phyloP scores from a whole-genome alignment of 2,888 invertebrate genomes.

The Chloroclystis v-ata region DNA sequence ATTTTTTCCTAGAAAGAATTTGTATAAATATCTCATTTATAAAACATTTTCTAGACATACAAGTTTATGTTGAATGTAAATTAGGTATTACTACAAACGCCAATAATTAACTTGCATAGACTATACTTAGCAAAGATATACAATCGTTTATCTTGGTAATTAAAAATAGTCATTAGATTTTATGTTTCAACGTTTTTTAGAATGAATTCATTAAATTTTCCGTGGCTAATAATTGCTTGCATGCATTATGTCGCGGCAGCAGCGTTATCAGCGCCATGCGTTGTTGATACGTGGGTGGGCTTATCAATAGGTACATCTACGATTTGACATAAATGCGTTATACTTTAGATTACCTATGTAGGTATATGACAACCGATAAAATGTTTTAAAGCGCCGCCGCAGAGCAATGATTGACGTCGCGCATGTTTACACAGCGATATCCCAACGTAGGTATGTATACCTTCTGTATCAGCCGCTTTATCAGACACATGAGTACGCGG shows the following conservation, averaged over 20 bases:
- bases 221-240: conserved; percentile 1
- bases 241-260: conserved; percentile 28
- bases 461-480: conserved; percentile 61
- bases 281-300: conserved; percentile 67
- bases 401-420: conserved; percentile 68
- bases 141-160: too few species aligned
- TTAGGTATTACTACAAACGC: conserved; percentile 43
- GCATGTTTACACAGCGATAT: conserved; percentile 68
- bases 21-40: background rate
- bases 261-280: conserved; percentile 52
- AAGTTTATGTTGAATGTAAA: too few species aligned
- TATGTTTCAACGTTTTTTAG: too few species aligned
- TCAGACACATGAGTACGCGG: conserved; percentile 51
- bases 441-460: conserved; percentile 50
- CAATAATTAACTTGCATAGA: too few species aligned
- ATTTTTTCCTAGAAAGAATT: conserved; percentile 24
- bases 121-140: too few species aligned
- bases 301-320: conserved; percentile 69
- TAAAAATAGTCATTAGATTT: too few species aligned
- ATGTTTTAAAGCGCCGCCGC: conserved; percentile 73
- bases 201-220: too few species aligned
- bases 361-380: conserved; percentile 68
- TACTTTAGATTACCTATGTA: conserved; percentile 62
- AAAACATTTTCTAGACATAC: background rate
- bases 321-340: conserved; percentile 76